Evolutionary conservation across 2,797 vertebrate genomes (phyloP), one percentile per base, ranked within the genome.

Genomic region (Enteromius viviparus): DNA sequence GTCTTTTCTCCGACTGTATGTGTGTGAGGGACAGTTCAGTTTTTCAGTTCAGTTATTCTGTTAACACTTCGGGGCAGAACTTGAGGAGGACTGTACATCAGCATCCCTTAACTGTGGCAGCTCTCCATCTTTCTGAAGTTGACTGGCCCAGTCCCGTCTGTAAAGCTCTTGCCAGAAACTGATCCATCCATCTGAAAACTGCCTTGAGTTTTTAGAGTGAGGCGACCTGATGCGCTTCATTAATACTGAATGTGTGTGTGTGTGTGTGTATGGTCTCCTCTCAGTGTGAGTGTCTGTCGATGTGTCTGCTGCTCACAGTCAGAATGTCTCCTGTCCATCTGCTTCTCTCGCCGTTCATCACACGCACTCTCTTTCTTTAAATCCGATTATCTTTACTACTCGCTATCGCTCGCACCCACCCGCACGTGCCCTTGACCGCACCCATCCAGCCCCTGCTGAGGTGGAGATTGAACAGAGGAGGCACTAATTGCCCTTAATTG

Each of bases 401-500:
- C 9, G 34, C 68, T 49, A 26, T 58, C 68, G 58, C 79, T 81
- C 65, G 26, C 62, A 75, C 76, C 82, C 83, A 84, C 88, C 76
- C 76, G 8, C 78, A 68, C 83, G 51, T 70, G 37, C 81, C 85
- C 74, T 26, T 64, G 71, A 83, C 84, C 81, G 82, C 65, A 85
- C 86, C 76, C 81, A 60, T 78, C 75, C 64, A 29, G 82, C 78
- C 70, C 87, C 90, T 89, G 76, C 60, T 86, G 88, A 78, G 89
- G 89, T 90, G 89, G 85, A 86, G 86, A 91, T 89, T 91, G 91
- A 89, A 89, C 87, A 68, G 85, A 90, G 87, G 86, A 90, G 91
- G 91, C 87, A 84, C 86, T 94, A 94, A 95, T 94, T 92, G 93
- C 89, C 87, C 47, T 90, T 92, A 94, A 94, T 94, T 94, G 91